A percentile compares a stretch with the other conserved stretches of the same genome.
phyloP scores from a whole-genome alignment of 2,888 invertebrate species.

The Congeria kusceri region DNA sequence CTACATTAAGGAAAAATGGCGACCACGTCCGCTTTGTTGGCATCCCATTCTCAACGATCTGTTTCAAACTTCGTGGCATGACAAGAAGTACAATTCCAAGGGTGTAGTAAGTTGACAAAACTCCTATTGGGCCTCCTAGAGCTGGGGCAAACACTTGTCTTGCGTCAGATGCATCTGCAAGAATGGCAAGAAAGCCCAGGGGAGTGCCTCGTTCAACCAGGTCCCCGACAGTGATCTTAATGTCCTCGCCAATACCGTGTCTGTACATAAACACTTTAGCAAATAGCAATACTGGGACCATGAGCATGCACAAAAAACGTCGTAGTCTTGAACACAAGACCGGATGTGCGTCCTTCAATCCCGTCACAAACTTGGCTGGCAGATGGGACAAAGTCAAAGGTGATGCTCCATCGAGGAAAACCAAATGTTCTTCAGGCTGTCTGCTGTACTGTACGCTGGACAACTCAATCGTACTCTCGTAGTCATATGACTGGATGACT shows the following conservation, averaged over 20 bases:
- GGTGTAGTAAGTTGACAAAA: constrained; percentile 22
- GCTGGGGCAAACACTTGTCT: constrained; percentile 29
- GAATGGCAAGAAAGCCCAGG: constrained; percentile 40
- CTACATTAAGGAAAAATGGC: constrained; percentile 29
- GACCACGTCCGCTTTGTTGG: not conserved
- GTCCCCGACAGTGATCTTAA: constrained; percentile 1
- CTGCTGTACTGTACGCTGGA: not conserved
- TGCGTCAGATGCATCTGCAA: constrained; percentile 14
- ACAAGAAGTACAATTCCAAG: constrained; percentile 35
- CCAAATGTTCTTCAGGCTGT: constrained; percentile 18
- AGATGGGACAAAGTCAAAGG: constrained; percentile 22
- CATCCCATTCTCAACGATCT: constrained; percentile 40
- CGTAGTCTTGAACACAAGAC: constrained; percentile 31
- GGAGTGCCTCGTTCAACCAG: constrained; percentile 28
- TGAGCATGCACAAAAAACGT: constrained; percentile 22
- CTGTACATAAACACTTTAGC: constrained; percentile 25
- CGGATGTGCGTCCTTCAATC: constrained; percentile 12
- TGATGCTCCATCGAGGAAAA: constrained; percentile 26
- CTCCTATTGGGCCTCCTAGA: constrained; percentile 33
- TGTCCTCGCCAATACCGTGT: not conserved
- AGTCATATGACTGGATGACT: constrained; percentile 3
- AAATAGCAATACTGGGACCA: constrained; percentile 22
- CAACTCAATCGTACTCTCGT: not conserved
- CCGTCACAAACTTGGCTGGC: constrained; percentile 5
- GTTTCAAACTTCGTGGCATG: constrained; percentile 33